Percentiles rank a stretch among this genome's conserved stretches.
Evolutionary conservation across 2,113 vertebrate genomes (phyloP).

Genomic region (Rhabdomys dilectus): DNA sequence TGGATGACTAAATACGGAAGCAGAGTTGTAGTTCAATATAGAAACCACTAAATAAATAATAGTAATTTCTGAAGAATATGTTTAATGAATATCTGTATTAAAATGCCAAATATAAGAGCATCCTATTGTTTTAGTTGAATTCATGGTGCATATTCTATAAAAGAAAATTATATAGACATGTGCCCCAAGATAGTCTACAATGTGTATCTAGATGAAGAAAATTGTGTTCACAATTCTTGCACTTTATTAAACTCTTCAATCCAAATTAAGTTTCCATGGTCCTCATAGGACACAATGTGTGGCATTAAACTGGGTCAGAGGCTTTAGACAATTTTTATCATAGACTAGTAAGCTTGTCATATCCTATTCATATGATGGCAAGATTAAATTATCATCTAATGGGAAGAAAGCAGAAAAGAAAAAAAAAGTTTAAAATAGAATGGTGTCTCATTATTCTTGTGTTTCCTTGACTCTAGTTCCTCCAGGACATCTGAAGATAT

Average conservation of each 20-base stretch:
- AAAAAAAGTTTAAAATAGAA: slow-evolving; percentile 83
- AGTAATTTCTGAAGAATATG: neutral
- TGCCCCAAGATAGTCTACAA: neutral
- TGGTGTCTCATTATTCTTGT: slow-evolving; percentile 75
- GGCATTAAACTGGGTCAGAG: slow-evolving; percentile 62
- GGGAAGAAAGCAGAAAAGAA: slow-evolving; percentile 54
- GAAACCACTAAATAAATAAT: neutral
- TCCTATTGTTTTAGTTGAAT: neutral
- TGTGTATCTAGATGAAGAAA: neutral
- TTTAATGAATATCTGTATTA: neutral
- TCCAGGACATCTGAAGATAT: slow-evolving; percentile 84
- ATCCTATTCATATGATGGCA: slow-evolving; percentile 64
- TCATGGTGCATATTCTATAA: neutral
- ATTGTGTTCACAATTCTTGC: neutral
- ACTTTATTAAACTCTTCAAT: slow-evolving; percentile 15
- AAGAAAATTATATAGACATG: neutral
- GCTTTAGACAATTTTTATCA: slow-evolving; percentile 60
- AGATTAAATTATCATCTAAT: slow-evolving; percentile 78
- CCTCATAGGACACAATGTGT: neutral
- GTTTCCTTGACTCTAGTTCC: slow-evolving; percentile 82
- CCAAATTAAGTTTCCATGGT: neutral
- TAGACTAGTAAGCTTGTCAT: slow-evolving; percentile 59
- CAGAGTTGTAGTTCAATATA: neutral
- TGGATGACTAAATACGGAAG: neutral
- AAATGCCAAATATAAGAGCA: neutral